phyloP scores from a whole-genome alignment of 2,888 invertebrate species.

The Metallyticus violacea region DNA sequence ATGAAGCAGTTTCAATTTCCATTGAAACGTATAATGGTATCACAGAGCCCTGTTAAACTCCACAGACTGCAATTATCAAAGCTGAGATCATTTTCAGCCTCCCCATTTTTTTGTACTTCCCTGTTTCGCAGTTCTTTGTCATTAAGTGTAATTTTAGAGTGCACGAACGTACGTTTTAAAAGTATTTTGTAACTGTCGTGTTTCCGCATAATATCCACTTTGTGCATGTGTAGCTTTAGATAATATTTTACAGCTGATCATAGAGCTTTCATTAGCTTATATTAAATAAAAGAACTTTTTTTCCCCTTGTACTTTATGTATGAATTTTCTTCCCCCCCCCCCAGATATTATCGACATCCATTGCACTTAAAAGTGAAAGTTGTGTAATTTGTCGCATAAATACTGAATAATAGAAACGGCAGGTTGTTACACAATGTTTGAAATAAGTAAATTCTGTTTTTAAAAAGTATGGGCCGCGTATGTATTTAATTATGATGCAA shows the following conservation, averaged over 20 bases:
- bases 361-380: too few species aligned
- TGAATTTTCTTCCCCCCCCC: too few species aligned
- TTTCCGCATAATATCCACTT: not conserved
- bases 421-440: too few species aligned
- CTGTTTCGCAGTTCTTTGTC: not conserved
- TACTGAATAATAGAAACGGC: too few species aligned
- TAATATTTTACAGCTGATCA: not conserved
- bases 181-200: not conserved
- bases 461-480: too few species aligned
- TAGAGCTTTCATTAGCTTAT: not conserved
- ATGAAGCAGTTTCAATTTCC: slow-evolving; percentile 1
- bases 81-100: not conserved
- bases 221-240: too few species aligned
- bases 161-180: not conserved
- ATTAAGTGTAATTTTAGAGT: not conserved
- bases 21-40: not conserved
- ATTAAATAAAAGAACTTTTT: not conserved
- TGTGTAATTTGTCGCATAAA: too few species aligned
- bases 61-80: not conserved
- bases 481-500: too few species aligned
- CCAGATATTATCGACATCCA: too few species aligned
- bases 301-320: too few species aligned
- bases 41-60: not conserved
- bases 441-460: too few species aligned
- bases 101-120: not conserved